Base-by-base conservation (phyloP, 2,797 vertebrate genomes). In the Cryptoblepharus egeriae region DNA sequence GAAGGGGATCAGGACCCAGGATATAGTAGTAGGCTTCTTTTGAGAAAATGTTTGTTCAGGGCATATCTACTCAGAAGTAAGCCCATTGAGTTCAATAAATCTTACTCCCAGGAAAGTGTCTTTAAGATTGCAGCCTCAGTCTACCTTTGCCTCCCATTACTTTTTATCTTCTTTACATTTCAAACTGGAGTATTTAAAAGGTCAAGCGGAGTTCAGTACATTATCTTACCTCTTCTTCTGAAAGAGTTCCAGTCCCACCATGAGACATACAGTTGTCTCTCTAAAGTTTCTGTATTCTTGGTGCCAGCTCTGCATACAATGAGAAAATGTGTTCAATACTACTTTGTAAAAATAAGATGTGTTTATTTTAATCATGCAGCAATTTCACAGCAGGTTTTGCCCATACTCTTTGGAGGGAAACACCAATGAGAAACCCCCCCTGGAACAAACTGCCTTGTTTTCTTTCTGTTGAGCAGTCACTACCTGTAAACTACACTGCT, bases 261-360 rank as follows among this genome's bases (percentile, higher is more conserved):
- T 96, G 90, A 99, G 97, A 92, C 96, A 97, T 94, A 98, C 94
- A 61, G 97, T 98, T 6, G 97, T 98, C 90, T 99, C 98, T n/a
- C 97, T 96, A 93, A 99, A 99, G 88, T 96, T 97, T 93, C 95
- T 96, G 94, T 99, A 99, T 88, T 98, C 97, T 91, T 97, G 97
- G 94, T 99, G 98, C 98, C 99, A 99, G 65, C 96, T 97, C 99
- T 99, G 91, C 77, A 94, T 68, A 77, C 79, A 74, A 94, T 77
- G 71, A 90, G 86, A 93, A 75, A 22, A 79, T 80, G 88, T 69
- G 86, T 0, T 87, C 35, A 87, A 87, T 79, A 12, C 84, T 90
- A n/a, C 89, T 83, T 80, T 61, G 87, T 32, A 89, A 76, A 70
- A 49, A 85, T 52, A 8, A 87, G 57, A 58, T 24, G 86, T 55